These are phyloP conservation scores for Orthosia incerta DNA, from an alignment of 2,888 invertebrate species.

Conservation along the genomic window DNA sequence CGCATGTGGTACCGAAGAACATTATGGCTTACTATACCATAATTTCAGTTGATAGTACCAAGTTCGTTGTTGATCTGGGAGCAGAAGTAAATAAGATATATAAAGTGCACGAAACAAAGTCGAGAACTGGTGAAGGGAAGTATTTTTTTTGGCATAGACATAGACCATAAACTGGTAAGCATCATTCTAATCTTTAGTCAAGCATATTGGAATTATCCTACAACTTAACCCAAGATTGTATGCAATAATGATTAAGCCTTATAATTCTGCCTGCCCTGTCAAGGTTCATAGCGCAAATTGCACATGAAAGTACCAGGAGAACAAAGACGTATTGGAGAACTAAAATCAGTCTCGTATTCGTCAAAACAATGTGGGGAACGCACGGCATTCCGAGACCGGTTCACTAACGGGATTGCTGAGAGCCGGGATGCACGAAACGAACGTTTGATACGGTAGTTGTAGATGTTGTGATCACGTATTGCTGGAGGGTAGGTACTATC, in stretches of 20 bases:
- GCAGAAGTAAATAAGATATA: neutral
- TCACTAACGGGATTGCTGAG: conserved; percentile 80
- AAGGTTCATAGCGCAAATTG: conserved; percentile 31
- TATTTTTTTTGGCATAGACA: neutral
- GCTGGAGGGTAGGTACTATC: conserved; percentile 49
- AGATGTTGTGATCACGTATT: conserved; percentile 60
- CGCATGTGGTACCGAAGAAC: conserved; percentile 36
- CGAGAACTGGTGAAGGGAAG: neutral
- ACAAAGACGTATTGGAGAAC: conserved; percentile 62
- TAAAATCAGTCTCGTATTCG: conserved; percentile 68
- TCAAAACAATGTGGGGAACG: conserved; percentile 78
- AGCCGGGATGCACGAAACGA: conserved; percentile 71
- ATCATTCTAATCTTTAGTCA: neutral
- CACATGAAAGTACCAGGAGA: conserved; percentile 52
- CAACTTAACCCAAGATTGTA: neutral
- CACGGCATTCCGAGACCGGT: conserved; percentile 78
- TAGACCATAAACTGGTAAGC: neutral
- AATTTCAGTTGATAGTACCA: conserved; percentile 14
- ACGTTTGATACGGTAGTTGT: conserved; percentile 72
- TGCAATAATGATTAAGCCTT: neutral
- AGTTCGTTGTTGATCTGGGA: neutral
- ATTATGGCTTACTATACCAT: conserved; percentile 16
- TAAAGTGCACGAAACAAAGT: neutral
- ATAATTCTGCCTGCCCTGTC: neutral
- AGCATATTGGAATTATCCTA: neutral